Percentiles rank a stretch among this genome's conserved stretches.
Conservation (phyloP, 2,797 vertebrate genomes). For the Microcaecilia unicolor region DNA sequence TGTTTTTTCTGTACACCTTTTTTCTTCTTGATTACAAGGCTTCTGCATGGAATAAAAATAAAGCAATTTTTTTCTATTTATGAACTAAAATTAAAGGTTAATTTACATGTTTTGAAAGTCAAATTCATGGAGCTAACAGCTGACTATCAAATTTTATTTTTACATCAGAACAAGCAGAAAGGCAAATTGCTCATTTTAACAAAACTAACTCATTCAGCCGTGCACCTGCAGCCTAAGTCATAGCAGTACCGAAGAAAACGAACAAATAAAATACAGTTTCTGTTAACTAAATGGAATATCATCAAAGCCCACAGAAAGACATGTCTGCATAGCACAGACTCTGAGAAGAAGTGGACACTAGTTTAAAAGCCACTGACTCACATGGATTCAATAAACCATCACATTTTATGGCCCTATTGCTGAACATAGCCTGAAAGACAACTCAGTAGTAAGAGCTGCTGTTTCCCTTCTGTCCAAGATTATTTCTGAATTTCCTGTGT, state of each 20-base stretch:
- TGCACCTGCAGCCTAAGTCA: constrained; percentile 38
- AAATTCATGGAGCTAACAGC: constrained; percentile 29
- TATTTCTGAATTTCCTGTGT: no score
- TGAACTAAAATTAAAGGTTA: not conserved
- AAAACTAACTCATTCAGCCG: constrained; percentile 17
- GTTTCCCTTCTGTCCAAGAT: no score
- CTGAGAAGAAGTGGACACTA: no score
- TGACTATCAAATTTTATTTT: constrained; percentile 55
- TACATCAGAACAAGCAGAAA: constrained; percentile 17
- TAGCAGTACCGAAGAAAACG: not conserved
- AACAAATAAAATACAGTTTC: no score
- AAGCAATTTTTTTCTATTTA: constrained; percentile 29
- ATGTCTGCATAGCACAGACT: not conserved
- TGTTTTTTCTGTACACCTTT: no score
- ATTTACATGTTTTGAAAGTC: constrained; percentile 22
- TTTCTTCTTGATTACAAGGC: no score
- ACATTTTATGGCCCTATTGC: no score
- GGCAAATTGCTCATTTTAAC: constrained; percentile 41
- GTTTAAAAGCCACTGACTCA: no score
- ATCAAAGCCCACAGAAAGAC: not conserved
- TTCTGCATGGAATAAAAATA: constrained; percentile 27
- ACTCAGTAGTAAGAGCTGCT: no score
- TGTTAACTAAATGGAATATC: not conserved
- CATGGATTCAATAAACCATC: no score
- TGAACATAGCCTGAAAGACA: no score